These are phyloP conservation scores for Macquaria australasica DNA, from an alignment of 2,113 vertebrate species.

Conservation along the genomic window DNA sequence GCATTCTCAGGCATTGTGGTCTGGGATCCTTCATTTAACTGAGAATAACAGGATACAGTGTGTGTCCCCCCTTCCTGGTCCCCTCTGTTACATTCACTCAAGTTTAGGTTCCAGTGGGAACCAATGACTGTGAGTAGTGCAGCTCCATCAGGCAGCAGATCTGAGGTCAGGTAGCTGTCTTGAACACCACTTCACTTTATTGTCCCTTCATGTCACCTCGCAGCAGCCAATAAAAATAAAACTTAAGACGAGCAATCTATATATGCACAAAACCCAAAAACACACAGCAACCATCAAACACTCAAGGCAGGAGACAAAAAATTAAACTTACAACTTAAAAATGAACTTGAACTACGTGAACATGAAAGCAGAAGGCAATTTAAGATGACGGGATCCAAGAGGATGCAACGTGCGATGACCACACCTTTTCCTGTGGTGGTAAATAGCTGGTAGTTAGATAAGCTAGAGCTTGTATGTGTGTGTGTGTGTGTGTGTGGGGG, in stretches of 20 bases:
- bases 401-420: background rate
- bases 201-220: background rate
- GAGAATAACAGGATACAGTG: conserved; percentile 71
- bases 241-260: background rate
- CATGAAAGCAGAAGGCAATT: conserved; percentile 9
- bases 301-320: background rate
- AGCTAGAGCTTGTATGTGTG: background rate
- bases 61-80: conserved; percentile 33
- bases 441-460: background rate
- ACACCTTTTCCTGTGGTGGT: conserved; percentile 42
- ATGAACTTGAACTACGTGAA: background rate
- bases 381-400: background rate
- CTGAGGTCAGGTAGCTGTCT: conserved; percentile 3
- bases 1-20: conserved; percentile 21
- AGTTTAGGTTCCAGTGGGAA: conserved; percentile 11
- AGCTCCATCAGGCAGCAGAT: conserved; percentile 14
- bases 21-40: conserved; percentile 41
- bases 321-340: background rate
- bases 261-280: background rate
- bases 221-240: background rate
- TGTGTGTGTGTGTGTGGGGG: conserved; percentile 16
- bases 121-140: background rate
- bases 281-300: background rate
- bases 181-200: background rate
- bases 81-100: background rate